Percentiles rank a stretch among this genome's conserved stretches.
phyloP scores from a whole-genome alignment of 2,797 vertebrate species.

The Melanotaenia parkinsoni region DNA sequence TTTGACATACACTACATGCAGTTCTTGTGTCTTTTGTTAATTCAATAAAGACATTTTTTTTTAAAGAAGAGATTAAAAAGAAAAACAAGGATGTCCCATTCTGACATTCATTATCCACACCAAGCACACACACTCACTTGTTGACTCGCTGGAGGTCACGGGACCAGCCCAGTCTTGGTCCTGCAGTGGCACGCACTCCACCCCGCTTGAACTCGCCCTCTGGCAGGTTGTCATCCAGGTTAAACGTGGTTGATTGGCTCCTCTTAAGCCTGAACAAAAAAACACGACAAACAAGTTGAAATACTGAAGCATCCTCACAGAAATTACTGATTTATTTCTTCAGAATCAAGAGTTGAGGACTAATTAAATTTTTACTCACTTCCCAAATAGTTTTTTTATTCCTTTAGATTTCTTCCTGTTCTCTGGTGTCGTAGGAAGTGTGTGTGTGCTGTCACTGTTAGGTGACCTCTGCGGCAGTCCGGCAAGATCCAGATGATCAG shows the following conservation, averaged over 20 bases:
- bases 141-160: constrained; percentile 90
- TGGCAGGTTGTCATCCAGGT: constrained; percentile 91
- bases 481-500: constrained; percentile 92
- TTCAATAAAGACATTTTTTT: constrained; percentile 15
- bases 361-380: constrained; percentile 69
- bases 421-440: constrained; percentile 89
- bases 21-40: constrained; percentile 16
- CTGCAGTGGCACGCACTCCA: constrained; percentile 94
- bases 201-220: constrained; percentile 95
- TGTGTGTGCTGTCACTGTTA: constrained; percentile 84
- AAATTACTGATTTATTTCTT: background rate
- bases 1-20: background rate
- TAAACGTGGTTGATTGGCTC: constrained; percentile 96
- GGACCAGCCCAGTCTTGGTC: constrained; percentile 96
- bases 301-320: background rate
- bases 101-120: constrained; percentile 32
- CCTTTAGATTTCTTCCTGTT: constrained; percentile 93
- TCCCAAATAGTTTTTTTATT: constrained; percentile 96
- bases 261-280: constrained; percentile 86
- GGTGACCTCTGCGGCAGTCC: constrained; percentile 85
- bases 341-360: background rate
- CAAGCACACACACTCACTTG: constrained; percentile 79
- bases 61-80: background rate
- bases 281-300: background rate
- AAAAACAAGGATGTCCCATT: constrained; percentile 39